Conservation (phyloP, 2,797 vertebrate genomes). For the Hypotaenidia philippensis region DNA sequence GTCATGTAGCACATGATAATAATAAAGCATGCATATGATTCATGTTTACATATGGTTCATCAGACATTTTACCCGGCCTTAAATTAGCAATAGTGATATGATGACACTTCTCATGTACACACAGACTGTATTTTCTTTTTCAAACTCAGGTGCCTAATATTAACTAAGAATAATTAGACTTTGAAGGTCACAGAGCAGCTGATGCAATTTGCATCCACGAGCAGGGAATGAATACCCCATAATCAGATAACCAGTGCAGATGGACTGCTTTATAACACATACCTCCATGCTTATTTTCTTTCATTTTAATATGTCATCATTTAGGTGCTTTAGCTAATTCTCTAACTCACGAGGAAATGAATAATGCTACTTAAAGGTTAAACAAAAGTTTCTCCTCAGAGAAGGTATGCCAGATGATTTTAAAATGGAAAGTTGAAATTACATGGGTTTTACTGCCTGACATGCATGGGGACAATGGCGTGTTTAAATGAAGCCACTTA, state of each 20-base stretch:
- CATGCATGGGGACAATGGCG: not conserved
- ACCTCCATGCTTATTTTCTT: not conserved
- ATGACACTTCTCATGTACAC: not conserved
- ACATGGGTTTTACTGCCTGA: not conserved
- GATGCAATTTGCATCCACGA: not conserved
- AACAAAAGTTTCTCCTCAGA: not conserved
- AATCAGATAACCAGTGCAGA: not conserved
- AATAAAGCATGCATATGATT: not conserved
- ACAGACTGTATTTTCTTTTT: not conserved
- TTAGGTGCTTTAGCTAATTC: not conserved
- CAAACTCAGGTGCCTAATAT: not conserved
- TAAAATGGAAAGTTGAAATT: not conserved
- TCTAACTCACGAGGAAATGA: not conserved
- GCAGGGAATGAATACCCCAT: not conserved
- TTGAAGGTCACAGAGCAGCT: not conserved
- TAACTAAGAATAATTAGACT: not conserved
- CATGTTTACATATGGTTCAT: not conserved
- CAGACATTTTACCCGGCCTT: not conserved
- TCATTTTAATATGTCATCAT: not conserved
- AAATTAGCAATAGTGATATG: not conserved
- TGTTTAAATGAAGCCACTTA: not conserved
- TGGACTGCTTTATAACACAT: not conserved
- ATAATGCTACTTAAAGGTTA: not conserved
- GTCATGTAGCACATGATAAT: not conserved
- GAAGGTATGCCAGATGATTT: not conserved